Conservation (phyloP, 1,140 invertebrate species). For the Nomia melanderi region DNA sequence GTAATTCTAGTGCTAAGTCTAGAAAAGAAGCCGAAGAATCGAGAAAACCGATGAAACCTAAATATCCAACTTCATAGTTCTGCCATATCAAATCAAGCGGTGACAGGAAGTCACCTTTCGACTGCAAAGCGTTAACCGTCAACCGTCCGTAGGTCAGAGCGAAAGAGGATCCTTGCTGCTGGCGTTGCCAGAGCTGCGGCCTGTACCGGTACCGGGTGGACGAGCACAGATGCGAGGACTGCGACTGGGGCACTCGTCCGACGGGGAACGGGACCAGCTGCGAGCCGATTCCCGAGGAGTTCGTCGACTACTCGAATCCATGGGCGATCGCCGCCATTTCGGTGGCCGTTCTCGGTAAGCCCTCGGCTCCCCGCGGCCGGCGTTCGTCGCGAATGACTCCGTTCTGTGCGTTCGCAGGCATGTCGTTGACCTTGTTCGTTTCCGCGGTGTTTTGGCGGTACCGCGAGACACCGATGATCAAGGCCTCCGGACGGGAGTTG, state of each 20-base stretch:
- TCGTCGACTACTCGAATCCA: slow-evolving; percentile 81
- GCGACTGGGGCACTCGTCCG: slow-evolving; percentile 79
- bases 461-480: slow-evolving; percentile 82
- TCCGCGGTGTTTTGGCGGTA: slow-evolving; percentile 84
- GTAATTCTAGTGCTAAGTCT: too few species aligned
- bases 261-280: slow-evolving; percentile 77
- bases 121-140: too few species aligned
- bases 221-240: slow-evolving; percentile 84
- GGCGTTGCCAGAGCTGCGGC: slow-evolving; percentile 84
- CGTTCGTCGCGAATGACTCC: too few species aligned
- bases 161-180: slow-evolving; percentile 82
- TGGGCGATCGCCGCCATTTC: slow-evolving; percentile 83
- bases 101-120: too few species aligned
- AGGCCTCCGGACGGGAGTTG: slow-evolving; percentile 83
- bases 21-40: too few species aligned
- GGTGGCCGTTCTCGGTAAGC: slow-evolving; percentile 67
- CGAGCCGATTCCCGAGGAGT: slow-evolving; percentile 80
- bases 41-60: too few species aligned
- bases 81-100: too few species aligned
- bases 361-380: too few species aligned
- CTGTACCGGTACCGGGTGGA: slow-evolving; percentile 83
- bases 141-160: too few species aligned
- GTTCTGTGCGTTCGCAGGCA: slow-evolving; percentile 59
- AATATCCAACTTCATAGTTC: too few species aligned
- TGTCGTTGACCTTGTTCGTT: slow-evolving; percentile 83